A percentile compares a stretch with the other conserved stretches of the same genome.
These are phyloP conservation scores for Acanthis flammea DNA, from an alignment of 2,797 vertebrate genomes.

Conservation along the genomic window DNA sequence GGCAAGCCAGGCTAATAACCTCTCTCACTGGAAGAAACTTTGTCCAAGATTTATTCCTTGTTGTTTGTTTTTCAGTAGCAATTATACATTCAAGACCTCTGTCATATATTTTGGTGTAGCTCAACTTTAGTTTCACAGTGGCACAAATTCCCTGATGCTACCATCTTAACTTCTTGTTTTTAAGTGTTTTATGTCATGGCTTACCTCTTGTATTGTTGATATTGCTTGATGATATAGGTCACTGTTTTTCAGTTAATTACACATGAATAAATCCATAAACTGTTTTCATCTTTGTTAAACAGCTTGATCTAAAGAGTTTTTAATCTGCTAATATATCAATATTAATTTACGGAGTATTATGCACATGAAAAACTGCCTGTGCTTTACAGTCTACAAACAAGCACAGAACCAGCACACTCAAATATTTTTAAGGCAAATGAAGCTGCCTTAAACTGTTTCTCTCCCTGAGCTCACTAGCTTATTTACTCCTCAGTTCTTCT, in stretches of 20 bases:
- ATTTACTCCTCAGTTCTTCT: neutral
- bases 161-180: neutral
- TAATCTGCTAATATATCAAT: neutral
- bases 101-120: neutral
- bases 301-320: neutral
- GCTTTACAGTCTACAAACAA: neutral
- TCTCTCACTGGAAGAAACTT: neutral
- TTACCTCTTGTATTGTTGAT: neutral
- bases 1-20: neutral
- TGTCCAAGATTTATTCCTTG: neutral
- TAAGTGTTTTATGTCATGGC: neutral
- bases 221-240: neutral
- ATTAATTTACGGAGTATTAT: neutral
- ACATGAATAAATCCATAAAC: neutral
- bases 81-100: neutral
- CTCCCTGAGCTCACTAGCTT: neutral
- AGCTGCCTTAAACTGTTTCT: neutral
- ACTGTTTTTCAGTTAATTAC: neutral
- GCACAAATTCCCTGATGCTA: neutral
- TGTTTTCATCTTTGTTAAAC: neutral
- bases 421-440: neutral
- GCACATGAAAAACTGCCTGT: neutral
- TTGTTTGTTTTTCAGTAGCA: neutral
- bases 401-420: neutral
- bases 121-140: neutral